Conservation (phyloP, 1,140 invertebrate species). For the Reticulitermes speratus region DNA sequence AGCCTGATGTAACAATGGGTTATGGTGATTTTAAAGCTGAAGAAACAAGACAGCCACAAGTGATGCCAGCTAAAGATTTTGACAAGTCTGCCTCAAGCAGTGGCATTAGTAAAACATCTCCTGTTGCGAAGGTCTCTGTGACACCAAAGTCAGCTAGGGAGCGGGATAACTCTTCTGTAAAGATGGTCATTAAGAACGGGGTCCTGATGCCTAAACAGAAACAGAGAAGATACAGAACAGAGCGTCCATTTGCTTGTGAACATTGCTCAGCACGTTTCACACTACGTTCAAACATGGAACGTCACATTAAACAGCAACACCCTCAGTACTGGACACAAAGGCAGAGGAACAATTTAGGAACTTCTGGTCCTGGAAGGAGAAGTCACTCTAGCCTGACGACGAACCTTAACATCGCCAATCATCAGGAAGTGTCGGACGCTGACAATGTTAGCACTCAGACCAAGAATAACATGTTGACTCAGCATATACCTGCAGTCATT, state of each 20-base stretch:
- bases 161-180: conserved; percentile 55
- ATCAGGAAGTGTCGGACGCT: neutral
- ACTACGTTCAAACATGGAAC: conserved; percentile 87
- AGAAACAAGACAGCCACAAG: neutral
- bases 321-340: conserved; percentile 82
- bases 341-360: conserved; percentile 54
- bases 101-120: neutral
- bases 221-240: conserved; percentile 85
- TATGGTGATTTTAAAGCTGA: neutral
- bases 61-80: neutral
- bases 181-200: conserved; percentile 88
- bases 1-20: conserved; percentile 2
- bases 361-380: conserved; percentile 51
- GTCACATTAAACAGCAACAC: conserved; percentile 92
- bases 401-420: neutral
- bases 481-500: neutral
- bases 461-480: conserved; percentile 41
- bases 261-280: conserved; percentile 88
- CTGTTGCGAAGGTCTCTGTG: neutral
- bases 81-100: neutral
- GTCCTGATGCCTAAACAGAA: conserved; percentile 88
- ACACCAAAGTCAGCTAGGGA: conserved; percentile 17
- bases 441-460: neutral
- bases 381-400: neutral
- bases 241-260: conserved; percentile 84